A percentile compares a stretch with the other conserved stretches of the same genome.
Evolutionary conservation across 2,888 invertebrate species (phyloP).

Genomic region (Yponomeuta sedellus): DNA sequence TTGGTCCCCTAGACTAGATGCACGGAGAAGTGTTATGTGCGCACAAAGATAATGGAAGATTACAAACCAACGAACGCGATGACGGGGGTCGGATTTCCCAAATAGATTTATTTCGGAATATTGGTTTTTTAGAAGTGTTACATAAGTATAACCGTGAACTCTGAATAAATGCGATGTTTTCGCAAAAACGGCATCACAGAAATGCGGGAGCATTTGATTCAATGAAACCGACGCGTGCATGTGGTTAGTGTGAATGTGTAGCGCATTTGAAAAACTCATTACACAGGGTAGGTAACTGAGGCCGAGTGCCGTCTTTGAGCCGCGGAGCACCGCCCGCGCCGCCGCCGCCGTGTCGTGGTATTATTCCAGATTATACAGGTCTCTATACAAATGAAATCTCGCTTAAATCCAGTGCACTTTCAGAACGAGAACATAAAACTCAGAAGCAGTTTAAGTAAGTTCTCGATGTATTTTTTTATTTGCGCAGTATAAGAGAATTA

Average conservation of each 20-base stretch:
- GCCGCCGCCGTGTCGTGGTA: conserved; percentile 39
- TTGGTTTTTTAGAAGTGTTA: neutral
- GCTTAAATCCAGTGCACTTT: conserved; percentile 74
- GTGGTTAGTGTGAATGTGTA: conserved; percentile 60
- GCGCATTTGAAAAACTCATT: conserved; percentile 73
- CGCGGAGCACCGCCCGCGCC: conserved; percentile 44
- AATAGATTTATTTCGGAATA: neutral
- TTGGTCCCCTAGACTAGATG: conserved; percentile 55
- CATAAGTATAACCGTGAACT: neutral
- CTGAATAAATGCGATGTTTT: neutral
- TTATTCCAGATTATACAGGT: conserved; percentile 74
- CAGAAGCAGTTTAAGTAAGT: conserved; percentile 59
- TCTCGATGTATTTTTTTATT: conserved; percentile 27
- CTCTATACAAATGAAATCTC: conserved; percentile 76
- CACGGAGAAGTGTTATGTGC: conserved; percentile 29
- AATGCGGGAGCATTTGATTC: conserved; percentile 40
- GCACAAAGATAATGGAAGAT: conserved; percentile 30
- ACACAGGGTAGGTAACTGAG: conserved; percentile 28
- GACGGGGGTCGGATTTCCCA: conserved; percentile 26
- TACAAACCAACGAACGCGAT: conserved; percentile 23
- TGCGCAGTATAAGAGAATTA: neutral
- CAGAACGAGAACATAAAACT: conserved; percentile 71
- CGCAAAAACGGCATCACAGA: neutral
- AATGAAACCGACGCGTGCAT: conserved; percentile 41
- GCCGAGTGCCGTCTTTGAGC: conserved; percentile 61